phyloP scores from a whole-genome alignment of 2,797 vertebrate species.

The Aratinga solstitialis region DNA sequence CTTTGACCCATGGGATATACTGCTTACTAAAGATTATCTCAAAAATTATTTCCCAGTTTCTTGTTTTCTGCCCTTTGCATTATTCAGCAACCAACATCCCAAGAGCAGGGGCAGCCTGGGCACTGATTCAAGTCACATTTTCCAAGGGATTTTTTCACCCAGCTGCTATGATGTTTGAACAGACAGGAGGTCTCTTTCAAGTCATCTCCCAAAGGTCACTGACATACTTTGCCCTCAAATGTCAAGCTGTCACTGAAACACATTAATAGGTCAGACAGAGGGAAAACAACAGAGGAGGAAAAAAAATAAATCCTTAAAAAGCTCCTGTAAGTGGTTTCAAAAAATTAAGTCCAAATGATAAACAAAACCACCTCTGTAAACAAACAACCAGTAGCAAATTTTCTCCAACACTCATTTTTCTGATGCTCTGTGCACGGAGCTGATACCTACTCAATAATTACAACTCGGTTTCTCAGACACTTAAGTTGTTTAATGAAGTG shows the following conservation, averaged over 20 bases:
- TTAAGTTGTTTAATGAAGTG: neutral
- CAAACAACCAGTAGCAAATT: neutral
- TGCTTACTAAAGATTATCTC: neutral
- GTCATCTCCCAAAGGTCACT: conserved; percentile 2
- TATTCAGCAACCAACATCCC: neutral
- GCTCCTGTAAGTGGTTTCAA: neutral
- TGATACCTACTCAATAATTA: neutral
- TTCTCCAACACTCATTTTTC: neutral
- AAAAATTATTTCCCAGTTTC: neutral
- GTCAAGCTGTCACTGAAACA: conserved; percentile 4
- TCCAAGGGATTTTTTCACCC: neutral
- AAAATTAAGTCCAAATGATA: neutral
- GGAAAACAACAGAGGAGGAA: neutral
- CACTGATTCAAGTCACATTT: neutral
- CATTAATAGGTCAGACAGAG: conserved; percentile 1
- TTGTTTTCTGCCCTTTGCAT: neutral
- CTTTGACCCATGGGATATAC: neutral
- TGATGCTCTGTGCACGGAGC: neutral
- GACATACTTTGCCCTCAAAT: conserved; percentile 23
- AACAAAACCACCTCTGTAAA: neutral
- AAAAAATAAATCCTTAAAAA: neutral
- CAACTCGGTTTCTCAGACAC: neutral
- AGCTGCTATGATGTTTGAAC: neutral
- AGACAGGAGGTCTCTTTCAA: neutral
- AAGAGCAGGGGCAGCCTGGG: neutral